Evolutionary conservation across 2,797 vertebrate species (phyloP), one percentile per base, ranked within the genome.

Genomic region (Halcyon badia): DNA sequence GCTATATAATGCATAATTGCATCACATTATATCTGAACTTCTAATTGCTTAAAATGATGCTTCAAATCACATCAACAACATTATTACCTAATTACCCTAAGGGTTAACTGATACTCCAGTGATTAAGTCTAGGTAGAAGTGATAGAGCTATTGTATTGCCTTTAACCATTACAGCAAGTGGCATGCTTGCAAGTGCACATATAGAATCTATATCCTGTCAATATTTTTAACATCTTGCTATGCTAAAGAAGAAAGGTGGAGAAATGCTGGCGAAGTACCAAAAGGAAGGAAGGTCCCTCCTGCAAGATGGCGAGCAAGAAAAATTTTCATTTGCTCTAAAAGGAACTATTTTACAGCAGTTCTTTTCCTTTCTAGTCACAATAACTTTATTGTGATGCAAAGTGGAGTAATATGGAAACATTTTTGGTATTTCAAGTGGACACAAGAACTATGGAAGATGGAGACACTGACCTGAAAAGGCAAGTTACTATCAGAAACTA

Each of bases 21-120:
- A 87, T 62, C 84, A 52, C 73, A 90, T 96, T 91, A 90, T 86
- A 96, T 70, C 70, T 97, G 95, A 96, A 96, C 95, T 95, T 96
- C 82, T 96, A 94, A 96, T 95, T 96, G 94, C 87, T 91, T 90
- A 82, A 95, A 97, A 90, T n/a, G 87, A 92, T 89, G 87, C 87
- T 96, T 94, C 80, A 94, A 89, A 95, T 96, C 89, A 82, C 56
- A 85, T 89, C 88, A 94, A 76, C 71, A 94, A 76, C 60, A 91
- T 96, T 97, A 96, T 89, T 94, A 93, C 72, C 87, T 94, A 94
- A 97, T 95, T 96, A 93, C 62, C 91, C 89, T 76, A 96, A 95
- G 97, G 94, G 87, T 96, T 96, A 96, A 97, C 94, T 90, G 94
- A 95, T 96, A 91, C 68, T 79, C 89, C 66, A 83, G 61, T 90